Evolutionary conservation across 2,113 vertebrate genomes (phyloP).

Genomic region (Meleagris gallopavo): DNA sequence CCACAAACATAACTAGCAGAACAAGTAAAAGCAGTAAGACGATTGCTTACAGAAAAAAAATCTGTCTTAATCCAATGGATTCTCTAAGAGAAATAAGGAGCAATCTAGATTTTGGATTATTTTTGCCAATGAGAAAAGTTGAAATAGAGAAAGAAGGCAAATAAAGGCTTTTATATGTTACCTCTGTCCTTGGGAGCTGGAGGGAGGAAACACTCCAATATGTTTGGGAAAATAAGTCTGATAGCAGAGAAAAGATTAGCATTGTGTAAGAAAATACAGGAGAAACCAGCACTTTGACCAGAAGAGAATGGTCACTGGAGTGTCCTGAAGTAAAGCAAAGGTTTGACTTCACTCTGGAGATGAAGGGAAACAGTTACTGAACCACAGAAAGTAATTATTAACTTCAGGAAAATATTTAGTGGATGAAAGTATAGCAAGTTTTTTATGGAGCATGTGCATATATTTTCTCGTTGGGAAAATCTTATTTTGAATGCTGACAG

Average conservation of each 20-base stretch:
- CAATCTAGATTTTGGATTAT: not conserved
- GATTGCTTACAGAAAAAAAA: not conserved
- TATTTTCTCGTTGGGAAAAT: not conserved
- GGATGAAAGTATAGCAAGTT: not conserved
- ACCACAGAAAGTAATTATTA: not conserved
- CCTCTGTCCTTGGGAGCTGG: not conserved
- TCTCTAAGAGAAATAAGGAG: not conserved
- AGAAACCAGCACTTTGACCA: not conserved
- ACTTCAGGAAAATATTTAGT: not conserved
- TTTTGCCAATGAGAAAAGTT: not conserved
- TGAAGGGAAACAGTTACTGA: not conserved
- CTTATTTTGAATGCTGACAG: not conserved
- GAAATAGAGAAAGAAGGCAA: not conserved
- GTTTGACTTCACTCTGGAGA: not conserved
- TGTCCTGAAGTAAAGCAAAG: not conserved
- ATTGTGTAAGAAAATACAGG: not conserved
- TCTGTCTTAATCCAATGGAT: not conserved
- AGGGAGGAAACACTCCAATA: not conserved
- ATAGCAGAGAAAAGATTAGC: not conserved
- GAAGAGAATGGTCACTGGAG: not conserved
- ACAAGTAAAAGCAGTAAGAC: not conserved
- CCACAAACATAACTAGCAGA: rapidly evolving
- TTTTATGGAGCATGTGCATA: not conserved
- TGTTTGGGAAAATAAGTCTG: not conserved
- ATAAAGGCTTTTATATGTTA: not conserved